Conservation (phyloP, 2,113 vertebrate species). For the Paramisgurnus dabryanus region DNA sequence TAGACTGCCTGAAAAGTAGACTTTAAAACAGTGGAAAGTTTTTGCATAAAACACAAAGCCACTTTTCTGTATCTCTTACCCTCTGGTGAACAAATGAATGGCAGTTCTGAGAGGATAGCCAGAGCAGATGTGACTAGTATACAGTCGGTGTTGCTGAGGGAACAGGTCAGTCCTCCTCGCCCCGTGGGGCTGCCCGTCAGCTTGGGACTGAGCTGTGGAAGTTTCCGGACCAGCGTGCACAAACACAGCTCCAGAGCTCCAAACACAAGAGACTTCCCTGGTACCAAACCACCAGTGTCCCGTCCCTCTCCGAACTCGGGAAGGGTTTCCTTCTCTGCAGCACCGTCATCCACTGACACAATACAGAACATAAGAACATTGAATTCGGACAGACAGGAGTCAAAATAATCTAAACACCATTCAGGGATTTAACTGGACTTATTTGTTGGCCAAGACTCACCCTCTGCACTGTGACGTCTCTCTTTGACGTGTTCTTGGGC, state of each 20-base stretch:
- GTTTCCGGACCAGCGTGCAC: slow-evolving; percentile 87
- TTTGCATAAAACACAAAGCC: background rate
- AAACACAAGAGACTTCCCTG: slow-evolving; percentile 90
- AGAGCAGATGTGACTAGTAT: slow-evolving; percentile 81
- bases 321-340: slow-evolving; percentile 93
- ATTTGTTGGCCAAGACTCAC: slow-evolving; percentile 60
- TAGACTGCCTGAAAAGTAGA: background rate
- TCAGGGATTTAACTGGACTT: background rate
- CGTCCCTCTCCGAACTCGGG: slow-evolving; percentile 94
- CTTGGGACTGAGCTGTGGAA: slow-evolving; percentile 89
- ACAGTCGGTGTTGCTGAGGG: slow-evolving; percentile 78
- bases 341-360: slow-evolving; percentile 88
- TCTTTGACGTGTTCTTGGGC: slow-evolving; percentile 89
- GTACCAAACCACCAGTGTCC: slow-evolving; percentile 90
- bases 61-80: slow-evolving; percentile 70
- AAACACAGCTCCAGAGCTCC: slow-evolving; percentile 88
- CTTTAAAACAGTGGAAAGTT: background rate
- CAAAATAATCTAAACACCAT: background rate
- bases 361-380: background rate
- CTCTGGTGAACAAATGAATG: slow-evolving; percentile 91
- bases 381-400: too few species aligned
- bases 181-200: slow-evolving; percentile 77
- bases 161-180: slow-evolving; percentile 70
- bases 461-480: slow-evolving; percentile 91
- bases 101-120: slow-evolving; percentile 87